Percentiles rank a stretch among this genome's conserved stretches.
Evolutionary conservation across 2,888 invertebrate species (phyloP).

Genomic region (Dorcus hopei): DNA sequence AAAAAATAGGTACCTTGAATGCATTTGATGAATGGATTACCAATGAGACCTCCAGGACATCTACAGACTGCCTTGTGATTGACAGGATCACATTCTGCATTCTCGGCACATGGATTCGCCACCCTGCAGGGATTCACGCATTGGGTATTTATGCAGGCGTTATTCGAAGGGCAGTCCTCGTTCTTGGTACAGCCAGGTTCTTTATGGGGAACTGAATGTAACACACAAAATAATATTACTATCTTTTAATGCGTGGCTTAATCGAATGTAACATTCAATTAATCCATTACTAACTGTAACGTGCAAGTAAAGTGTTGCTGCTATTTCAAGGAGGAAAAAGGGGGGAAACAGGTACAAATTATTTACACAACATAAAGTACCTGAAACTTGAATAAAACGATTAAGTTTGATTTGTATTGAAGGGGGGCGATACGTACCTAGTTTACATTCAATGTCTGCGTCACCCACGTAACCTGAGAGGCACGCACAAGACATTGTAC

Average conservation of each 20-base stretch:
- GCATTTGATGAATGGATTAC: conserved; percentile 80
- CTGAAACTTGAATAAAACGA: conserved; percentile 5
- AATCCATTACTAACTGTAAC: too few relatives aligned
- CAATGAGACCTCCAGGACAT: conserved; percentile 70
- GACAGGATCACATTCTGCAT: conserved; percentile 73
- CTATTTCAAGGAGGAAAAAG: conserved; percentile 16
- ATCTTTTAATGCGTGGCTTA: too few relatives aligned
- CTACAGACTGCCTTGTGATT: conserved; percentile 75
- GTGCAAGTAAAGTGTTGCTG: conserved; percentile 30
- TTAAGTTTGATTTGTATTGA: background rate
- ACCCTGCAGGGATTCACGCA: conserved; percentile 75
- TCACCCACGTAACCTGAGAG: conserved; percentile 79
- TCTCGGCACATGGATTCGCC: conserved; percentile 70
- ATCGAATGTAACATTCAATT: too few relatives aligned
- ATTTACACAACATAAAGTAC: background rate
- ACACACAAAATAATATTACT: background rate
- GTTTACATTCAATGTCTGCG: conserved; percentile 78
- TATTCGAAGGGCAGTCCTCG: conserved; percentile 68
- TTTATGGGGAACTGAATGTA: conserved; percentile 33
- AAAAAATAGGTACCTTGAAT: conserved; percentile 48
- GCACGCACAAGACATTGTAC: conserved; percentile 86
- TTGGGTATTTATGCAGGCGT: conserved; percentile 67
- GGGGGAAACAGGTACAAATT: background rate
- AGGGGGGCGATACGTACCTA: conserved; percentile 57
- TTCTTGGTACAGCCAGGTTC: conserved; percentile 67